Conservation (phyloP, 2,113 vertebrate genomes). For the Oreocharis arfaki region DNA sequence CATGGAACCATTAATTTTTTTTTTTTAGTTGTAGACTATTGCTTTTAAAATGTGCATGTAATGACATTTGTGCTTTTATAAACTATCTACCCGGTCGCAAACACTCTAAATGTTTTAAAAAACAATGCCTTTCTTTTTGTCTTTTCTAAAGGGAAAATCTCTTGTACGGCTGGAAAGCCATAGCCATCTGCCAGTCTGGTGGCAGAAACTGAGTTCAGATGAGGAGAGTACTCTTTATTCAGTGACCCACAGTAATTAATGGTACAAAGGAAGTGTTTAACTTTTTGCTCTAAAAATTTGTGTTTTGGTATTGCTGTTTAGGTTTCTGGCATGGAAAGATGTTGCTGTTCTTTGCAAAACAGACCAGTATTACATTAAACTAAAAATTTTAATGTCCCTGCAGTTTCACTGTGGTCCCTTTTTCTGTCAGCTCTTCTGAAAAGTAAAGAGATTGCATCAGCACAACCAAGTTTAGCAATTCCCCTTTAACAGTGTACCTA, state of each 20-base stretch:
- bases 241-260: not conserved
- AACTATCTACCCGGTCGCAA: not conserved
- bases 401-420: not conserved
- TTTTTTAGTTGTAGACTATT: not conserved
- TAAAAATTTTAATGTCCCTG: not conserved
- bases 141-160: not conserved
- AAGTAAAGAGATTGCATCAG: not conserved
- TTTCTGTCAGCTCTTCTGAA: not conserved
- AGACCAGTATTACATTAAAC: not conserved
- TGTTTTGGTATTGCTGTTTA: not conserved
- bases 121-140: not conserved
- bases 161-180: not conserved
- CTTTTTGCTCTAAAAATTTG: not conserved
- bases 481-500: not conserved
- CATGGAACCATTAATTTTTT: not conserved
- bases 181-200: not conserved
- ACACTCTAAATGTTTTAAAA: not conserved
- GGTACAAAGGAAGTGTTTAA: not conserved
- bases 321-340: not conserved
- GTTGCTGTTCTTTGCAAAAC: not conserved
- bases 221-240: not conserved
- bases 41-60: not conserved
- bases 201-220: constrained; percentile 20
- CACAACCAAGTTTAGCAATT: not conserved
- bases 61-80: not conserved